A percentile compares a stretch with the other conserved stretches of the same genome.
These are phyloP conservation scores for Decapterus maruadsi DNA, from an alignment of 2,797 vertebrate genomes.

Conservation along the genomic window DNA sequence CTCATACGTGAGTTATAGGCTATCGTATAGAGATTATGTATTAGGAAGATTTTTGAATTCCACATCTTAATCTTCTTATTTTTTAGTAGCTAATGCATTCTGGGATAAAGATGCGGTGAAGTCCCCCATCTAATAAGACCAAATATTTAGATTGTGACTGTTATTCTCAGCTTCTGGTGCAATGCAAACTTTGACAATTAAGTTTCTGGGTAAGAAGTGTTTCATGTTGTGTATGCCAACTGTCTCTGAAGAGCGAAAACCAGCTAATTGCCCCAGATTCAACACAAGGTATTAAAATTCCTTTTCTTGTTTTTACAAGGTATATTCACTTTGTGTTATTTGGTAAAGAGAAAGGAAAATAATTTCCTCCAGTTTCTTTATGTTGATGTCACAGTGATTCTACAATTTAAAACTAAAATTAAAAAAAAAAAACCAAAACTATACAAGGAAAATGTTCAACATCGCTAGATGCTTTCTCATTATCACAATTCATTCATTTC, in stretches of 20 bases:
- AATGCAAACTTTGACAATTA: not conserved
- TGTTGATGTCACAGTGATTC: not conserved
- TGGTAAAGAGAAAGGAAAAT: conserved; percentile 6
- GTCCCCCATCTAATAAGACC: not conserved
- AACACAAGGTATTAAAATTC: conserved; percentile 18
- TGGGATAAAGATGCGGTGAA: not conserved
- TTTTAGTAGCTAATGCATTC: not conserved
- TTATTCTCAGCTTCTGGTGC: conserved; percentile 4
- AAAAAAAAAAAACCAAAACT: not conserved
- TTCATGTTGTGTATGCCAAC: conserved; percentile 11
- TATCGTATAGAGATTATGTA: not conserved
- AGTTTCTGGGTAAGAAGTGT: not conserved
- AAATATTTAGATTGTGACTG: not conserved
- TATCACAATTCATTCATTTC: not conserved
- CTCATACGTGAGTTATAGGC: not conserved
- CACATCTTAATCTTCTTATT: conserved; percentile 16
- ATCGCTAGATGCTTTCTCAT: not conserved
- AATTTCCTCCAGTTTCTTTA: conserved; percentile 13
- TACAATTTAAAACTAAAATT: conserved; percentile 6
- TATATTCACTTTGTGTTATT: conserved; percentile 33
- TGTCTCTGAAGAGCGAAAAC: conserved; percentile 39
- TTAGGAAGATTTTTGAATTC: conserved; percentile 11
- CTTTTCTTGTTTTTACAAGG: conserved; percentile 19
- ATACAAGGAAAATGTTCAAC: not conserved
- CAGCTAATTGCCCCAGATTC: conserved; percentile 23